A percentile compares a stretch with the other conserved stretches of the same genome.
These are phyloP conservation scores for Platorchestia sp. DNA, from an alignment of 1,140 invertebrate species.

Conservation along the genomic window DNA sequence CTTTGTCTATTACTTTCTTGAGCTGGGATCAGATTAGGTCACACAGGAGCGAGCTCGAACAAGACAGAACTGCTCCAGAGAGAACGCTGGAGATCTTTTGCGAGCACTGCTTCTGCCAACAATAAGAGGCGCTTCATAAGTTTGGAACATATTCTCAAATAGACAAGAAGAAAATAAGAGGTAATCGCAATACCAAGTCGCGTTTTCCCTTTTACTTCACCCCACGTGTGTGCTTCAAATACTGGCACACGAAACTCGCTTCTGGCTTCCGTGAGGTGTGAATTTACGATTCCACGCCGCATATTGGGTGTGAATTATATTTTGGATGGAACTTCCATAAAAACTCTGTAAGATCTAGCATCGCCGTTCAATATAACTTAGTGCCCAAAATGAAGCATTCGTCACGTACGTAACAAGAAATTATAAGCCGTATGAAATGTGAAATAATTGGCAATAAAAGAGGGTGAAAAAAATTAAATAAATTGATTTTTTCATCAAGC, in stretches of 20 bases:
- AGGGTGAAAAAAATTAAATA: too few species aligned
- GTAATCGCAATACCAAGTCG: not conserved
- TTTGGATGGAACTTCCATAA: not conserved
- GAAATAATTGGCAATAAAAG: too few species aligned
- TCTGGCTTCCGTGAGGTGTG: not conserved
- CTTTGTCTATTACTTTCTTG: slow-evolving; percentile 52
- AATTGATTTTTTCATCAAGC: too few species aligned
- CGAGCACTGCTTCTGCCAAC: not conserved
- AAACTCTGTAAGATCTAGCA: too few species aligned
- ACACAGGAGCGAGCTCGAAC: not conserved
- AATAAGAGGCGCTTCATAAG: not conserved
- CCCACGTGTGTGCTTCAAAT: too few species aligned
- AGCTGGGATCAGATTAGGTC: slow-evolving; percentile 47
- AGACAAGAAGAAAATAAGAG: not conserved
- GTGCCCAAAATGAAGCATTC: too few species aligned
- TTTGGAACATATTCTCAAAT: not conserved
- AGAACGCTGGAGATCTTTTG: not conserved
- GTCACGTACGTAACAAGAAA: too few species aligned
- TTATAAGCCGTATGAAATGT: too few species aligned
- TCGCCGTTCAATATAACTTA: too few species aligned
- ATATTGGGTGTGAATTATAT: not conserved
- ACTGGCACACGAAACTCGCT: not conserved
- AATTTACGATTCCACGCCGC: not conserved
- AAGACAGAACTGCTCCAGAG: not conserved
- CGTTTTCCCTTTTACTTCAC: not conserved